phyloP scores from a whole-genome alignment of 2,797 vertebrate species.

The Morelia viridis region DNA sequence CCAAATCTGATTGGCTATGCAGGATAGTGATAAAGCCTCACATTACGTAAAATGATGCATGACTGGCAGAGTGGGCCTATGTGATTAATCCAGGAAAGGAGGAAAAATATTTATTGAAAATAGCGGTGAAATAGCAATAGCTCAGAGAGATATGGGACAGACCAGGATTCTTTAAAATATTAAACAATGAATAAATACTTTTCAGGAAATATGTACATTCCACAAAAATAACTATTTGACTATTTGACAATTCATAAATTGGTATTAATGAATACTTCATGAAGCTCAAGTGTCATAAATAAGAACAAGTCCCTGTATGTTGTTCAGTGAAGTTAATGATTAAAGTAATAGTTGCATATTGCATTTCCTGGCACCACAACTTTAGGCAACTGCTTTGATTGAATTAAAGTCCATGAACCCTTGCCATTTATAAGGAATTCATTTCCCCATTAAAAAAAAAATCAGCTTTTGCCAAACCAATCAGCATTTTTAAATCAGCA shows the following conservation, averaged over 20 bases:
- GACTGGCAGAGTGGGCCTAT: neutral
- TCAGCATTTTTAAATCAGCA: conserved; percentile 14
- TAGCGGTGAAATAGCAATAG: neutral
- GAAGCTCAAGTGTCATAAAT: neutral
- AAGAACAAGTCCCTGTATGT: neutral
- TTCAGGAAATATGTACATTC: neutral
- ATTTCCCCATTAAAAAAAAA: neutral
- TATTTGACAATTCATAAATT: neutral
- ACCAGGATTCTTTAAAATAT: neutral
- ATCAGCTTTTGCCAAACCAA: neutral
- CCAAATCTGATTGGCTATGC: neutral
- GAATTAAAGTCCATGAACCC: neutral
- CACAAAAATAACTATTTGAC: neutral
- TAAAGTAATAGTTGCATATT: conserved; percentile 3
- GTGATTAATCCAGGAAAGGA: neutral
- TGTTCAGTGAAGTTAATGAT: conserved; percentile 23
- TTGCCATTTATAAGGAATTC: neutral
- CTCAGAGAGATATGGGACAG: neutral
- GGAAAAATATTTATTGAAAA: neutral
- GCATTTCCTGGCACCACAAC: conserved; percentile 6
- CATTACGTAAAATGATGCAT: neutral
- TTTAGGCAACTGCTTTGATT: conserved; percentile 1
- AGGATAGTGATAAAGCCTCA: neutral
- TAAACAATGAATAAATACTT: neutral
- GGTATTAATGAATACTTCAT: neutral